Conservation (phyloP, 2,113 vertebrate genomes). For the Gambusia affinis region DNA sequence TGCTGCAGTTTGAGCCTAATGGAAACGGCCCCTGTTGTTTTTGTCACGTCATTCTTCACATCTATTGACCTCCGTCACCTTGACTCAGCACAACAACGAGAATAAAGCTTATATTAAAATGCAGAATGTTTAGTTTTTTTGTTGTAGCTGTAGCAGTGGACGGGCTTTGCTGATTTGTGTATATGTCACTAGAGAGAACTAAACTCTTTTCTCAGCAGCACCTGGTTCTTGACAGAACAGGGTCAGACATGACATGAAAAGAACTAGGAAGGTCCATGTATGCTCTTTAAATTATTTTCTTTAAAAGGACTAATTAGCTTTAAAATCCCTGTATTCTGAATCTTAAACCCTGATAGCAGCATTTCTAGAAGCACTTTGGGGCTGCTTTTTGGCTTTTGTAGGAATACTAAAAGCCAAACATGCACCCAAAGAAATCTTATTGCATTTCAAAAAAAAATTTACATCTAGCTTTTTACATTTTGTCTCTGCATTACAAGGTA, state of each 20-base stretch:
- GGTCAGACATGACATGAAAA: not conserved
- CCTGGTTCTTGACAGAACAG: slow-evolving; percentile 1
- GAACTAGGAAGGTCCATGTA: not conserved
- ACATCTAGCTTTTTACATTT: not conserved
- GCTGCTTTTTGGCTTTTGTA: not conserved
- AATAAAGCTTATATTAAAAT: not conserved
- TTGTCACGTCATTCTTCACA: not conserved
- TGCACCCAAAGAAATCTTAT: not conserved
- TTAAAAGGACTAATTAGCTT: slow-evolving; percentile 4
- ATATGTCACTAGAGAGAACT: slow-evolving; percentile 4
- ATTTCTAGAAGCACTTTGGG: not conserved
- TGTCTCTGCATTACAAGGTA: not conserved
- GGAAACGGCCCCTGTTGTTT: not conserved
- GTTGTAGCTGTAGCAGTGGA: not conserved
- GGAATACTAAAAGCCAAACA: not conserved
- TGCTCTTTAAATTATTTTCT: not conserved
- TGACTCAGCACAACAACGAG: slow-evolving; percentile 10
- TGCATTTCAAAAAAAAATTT: too few relatives aligned
- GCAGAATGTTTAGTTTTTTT: not conserved
- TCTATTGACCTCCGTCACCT: not conserved
- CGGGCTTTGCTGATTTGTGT: slow-evolving; percentile 22
- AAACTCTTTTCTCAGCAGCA: slow-evolving; percentile 17
- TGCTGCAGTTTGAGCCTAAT: not conserved
- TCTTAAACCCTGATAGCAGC: not conserved
- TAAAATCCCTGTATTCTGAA: slow-evolving; percentile 5